Evolutionary conservation across 2,888 invertebrate genomes (phyloP).

Genomic region (Tortricodes alternella): DNA sequence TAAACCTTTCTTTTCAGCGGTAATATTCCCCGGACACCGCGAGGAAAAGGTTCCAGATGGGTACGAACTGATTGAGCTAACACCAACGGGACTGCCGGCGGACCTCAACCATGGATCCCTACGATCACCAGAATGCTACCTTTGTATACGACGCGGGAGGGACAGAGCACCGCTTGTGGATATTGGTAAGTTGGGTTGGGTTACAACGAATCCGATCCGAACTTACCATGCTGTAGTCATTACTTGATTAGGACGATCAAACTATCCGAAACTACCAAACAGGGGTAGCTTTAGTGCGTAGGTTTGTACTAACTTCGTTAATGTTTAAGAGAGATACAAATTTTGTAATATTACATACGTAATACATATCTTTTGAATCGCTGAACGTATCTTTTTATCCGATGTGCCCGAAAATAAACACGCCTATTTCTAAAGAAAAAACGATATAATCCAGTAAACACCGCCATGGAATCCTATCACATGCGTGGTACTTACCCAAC

Average conservation of each 20-base stretch:
- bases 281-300: too few species aligned
- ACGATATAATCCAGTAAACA: neutral
- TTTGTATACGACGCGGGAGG: slow-evolving; percentile 95
- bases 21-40: slow-evolving; percentile 88
- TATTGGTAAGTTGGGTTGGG: slow-evolving; percentile 95
- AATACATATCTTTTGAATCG: neutral
- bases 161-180: slow-evolving; percentile 98
- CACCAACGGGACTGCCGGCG: slow-evolving; percentile 94
- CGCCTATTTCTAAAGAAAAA: slow-evolving; percentile 8
- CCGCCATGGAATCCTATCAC: neutral
- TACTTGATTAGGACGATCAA: too few species aligned
- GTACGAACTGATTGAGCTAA: slow-evolving; percentile 88
- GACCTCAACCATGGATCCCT: slow-evolving; percentile 99
- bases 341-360: too few species aligned
- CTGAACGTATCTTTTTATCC: neutral
- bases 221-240: too few species aligned
- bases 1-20: slow-evolving; percentile 51
- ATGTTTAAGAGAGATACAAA: too few species aligned
- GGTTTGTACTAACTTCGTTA: too few species aligned
- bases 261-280: too few species aligned
- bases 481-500: neutral
- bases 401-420: too few species aligned
- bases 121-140: slow-evolving; percentile 94
- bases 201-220: too few species aligned
- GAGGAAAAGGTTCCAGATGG: slow-evolving; percentile 93